phyloP scores from a whole-genome alignment of 2,888 invertebrate species.

The Aromia moschata region DNA sequence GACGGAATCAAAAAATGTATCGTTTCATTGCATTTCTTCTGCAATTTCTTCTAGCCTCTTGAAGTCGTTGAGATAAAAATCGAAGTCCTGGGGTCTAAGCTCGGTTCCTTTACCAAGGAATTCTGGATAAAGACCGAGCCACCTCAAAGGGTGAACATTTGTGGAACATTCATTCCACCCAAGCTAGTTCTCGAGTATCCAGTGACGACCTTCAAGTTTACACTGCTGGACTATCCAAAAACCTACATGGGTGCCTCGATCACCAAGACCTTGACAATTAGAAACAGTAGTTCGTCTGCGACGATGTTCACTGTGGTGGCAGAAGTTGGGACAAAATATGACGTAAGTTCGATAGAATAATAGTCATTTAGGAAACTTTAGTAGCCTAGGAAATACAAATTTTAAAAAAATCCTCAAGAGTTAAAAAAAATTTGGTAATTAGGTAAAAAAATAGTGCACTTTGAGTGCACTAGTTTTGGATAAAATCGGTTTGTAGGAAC shows the following conservation, averaged over 20 bases:
- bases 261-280: conserved; percentile 57
- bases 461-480: no score
- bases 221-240: conserved; percentile 61
- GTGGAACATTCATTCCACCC: conserved; percentile 56
- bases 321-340: conserved; percentile 51
- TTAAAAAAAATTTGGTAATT: no score
- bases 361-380: no score
- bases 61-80: conserved; percentile 49
- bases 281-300: conserved; percentile 60
- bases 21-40: no score
- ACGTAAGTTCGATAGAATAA: no score
- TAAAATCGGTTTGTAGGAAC: no score
- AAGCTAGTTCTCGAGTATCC: conserved; percentile 58
- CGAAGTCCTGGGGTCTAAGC: conserved; percentile 57
- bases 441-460: no score
- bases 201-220: conserved; percentile 57
- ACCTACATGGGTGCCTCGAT: conserved; percentile 58
- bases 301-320: conserved; percentile 60
- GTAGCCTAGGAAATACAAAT: no score
- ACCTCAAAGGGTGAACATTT: conserved; percentile 52
- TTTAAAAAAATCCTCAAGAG: no score
- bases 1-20: no score
- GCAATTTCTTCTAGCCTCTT: conserved; percentile 40
- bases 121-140: conserved; percentile 63
- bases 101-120: conserved; percentile 59